These are phyloP conservation scores for Scaptomyza reducta DNA, from an alignment of 2,888 invertebrate species.

Conservation along the genomic window DNA sequence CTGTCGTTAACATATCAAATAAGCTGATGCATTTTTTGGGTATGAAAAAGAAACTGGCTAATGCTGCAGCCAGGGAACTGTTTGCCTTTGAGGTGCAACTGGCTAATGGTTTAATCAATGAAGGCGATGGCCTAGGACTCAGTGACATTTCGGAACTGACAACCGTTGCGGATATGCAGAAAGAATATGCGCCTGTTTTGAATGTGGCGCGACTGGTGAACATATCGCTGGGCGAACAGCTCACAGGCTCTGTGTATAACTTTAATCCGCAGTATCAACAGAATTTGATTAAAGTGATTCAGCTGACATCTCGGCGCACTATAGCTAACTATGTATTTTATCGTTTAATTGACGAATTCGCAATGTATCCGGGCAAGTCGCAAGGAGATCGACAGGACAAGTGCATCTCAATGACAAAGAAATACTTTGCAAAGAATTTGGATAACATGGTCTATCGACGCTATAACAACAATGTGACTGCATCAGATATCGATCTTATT, in stretches of 20 bases:
- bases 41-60: slow-evolving; percentile 47
- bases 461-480: slow-evolving; percentile 64
- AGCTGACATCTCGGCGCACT: slow-evolving; percentile 50
- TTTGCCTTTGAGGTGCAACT: slow-evolving; percentile 76
- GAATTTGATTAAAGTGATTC: slow-evolving; percentile 65
- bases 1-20: slow-evolving; percentile 34
- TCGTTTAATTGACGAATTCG: slow-evolving; percentile 66
- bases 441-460: slow-evolving; percentile 80
- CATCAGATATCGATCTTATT: slow-evolving; percentile 69
- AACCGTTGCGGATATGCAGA: slow-evolving; percentile 59
- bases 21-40: slow-evolving; percentile 60
- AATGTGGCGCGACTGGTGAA: slow-evolving; percentile 68
- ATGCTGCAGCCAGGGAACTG: slow-evolving; percentile 65
- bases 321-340: slow-evolving; percentile 82
- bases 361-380: slow-evolving; percentile 39
- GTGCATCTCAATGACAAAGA: slow-evolving; percentile 66
- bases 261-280: slow-evolving; percentile 59
- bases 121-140: slow-evolving; percentile 46
- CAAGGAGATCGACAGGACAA: slow-evolving; percentile 31
- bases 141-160: slow-evolving; percentile 45
- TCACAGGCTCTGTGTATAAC: slow-evolving; percentile 67
- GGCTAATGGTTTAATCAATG: slow-evolving; percentile 71
- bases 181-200: slow-evolving; percentile 61
- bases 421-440: slow-evolving; percentile 76
- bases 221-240: slow-evolving; percentile 58